These are phyloP conservation scores for Huso huso DNA, from an alignment of 2,797 vertebrate genomes.

Conservation along the genomic window DNA sequence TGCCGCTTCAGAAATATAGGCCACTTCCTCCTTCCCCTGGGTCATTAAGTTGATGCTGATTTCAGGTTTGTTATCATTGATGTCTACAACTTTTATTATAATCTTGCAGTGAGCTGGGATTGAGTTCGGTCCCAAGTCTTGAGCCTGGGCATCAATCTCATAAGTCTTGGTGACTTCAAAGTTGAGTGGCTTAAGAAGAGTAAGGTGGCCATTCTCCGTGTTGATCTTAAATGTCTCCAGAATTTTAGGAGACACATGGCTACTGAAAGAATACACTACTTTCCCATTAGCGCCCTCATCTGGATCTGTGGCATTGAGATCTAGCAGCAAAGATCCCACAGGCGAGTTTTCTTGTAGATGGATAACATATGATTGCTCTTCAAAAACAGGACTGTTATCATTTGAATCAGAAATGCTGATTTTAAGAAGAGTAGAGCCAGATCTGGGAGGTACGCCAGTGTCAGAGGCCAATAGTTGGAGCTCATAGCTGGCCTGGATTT, in stretches of 20 bases:
- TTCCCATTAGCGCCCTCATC: slow-evolving; percentile 94
- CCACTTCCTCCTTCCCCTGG: slow-evolving; percentile 83
- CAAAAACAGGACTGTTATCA: slow-evolving; percentile 90
- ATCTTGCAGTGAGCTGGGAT: slow-evolving; percentile 95
- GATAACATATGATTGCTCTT: slow-evolving; percentile 76
- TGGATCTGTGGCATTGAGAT: slow-evolving; percentile 93
- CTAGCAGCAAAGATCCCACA: slow-evolving; percentile 76
- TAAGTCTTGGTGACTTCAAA: slow-evolving; percentile 82
- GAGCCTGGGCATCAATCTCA: slow-evolving; percentile 89
- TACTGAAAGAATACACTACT: slow-evolving; percentile 88
- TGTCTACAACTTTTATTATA: slow-evolving; percentile 85
- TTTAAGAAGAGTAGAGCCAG: slow-evolving; percentile 82
- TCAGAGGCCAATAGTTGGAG: slow-evolving; percentile 85
- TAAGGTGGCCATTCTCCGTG: slow-evolving; percentile 80
- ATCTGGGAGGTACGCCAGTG: slow-evolving; percentile 78
- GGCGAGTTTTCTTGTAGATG: slow-evolving; percentile 78
- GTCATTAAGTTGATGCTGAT: slow-evolving; percentile 94
- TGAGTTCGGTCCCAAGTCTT: slow-evolving; percentile 91
- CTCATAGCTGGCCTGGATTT: slow-evolving; percentile 78
- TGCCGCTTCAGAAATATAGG: slow-evolving; percentile 84
- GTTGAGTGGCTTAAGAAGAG: slow-evolving; percentile 84
- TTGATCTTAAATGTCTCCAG: slow-evolving; percentile 86
- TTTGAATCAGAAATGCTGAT: slow-evolving; percentile 93
- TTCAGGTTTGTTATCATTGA: slow-evolving; percentile 95
- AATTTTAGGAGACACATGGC: slow-evolving; percentile 84